A percentile compares a stretch with the other conserved stretches of the same genome.
These are phyloP conservation scores for Drosophila lacicola DNA, from an alignment of 2,888 invertebrate species.

Conservation along the genomic window DNA sequence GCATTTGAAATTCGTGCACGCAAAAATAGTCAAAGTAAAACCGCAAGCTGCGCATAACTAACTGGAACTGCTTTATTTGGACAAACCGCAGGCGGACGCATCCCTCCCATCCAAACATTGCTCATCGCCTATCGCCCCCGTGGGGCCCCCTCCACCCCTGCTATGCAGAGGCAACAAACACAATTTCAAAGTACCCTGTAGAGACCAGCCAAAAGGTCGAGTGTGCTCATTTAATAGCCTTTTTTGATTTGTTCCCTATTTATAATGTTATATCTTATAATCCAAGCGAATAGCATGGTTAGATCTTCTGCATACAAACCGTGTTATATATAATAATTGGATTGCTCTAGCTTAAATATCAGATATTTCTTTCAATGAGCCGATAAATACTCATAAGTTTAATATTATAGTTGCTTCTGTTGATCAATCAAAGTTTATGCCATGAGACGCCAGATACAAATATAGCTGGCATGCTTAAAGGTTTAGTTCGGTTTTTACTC, in stretches of 20 bases:
- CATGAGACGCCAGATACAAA: no score
- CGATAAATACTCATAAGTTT: no score
- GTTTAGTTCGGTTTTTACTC: no score
- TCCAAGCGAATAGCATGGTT: no score
- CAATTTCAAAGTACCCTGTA: constrained; percentile 21
- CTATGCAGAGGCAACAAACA: constrained; percentile 24
- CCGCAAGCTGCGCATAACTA: constrained; percentile 81
- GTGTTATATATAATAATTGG: no score
- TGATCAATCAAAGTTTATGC: no score
- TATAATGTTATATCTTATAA: neutral
- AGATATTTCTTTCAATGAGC: no score
- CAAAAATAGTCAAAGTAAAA: constrained; percentile 74
- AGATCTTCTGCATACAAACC: no score
- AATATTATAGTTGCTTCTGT: no score
- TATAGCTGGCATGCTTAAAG: no score
- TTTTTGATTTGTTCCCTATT: no score
- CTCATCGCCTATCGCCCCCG: neutral
- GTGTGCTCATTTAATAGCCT: neutral
- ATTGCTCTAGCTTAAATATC: no score
- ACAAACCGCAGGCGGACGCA: constrained; percentile 62
- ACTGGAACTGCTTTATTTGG: constrained; percentile 77
- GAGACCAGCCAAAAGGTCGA: constrained; percentile 13
- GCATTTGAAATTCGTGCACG: constrained; percentile 59
- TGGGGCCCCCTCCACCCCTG: neutral
- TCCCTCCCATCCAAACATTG: neutral